Base-by-base conservation (phyloP, 2,888 invertebrate genomes). In the Tubulanus polymorphus region DNA sequence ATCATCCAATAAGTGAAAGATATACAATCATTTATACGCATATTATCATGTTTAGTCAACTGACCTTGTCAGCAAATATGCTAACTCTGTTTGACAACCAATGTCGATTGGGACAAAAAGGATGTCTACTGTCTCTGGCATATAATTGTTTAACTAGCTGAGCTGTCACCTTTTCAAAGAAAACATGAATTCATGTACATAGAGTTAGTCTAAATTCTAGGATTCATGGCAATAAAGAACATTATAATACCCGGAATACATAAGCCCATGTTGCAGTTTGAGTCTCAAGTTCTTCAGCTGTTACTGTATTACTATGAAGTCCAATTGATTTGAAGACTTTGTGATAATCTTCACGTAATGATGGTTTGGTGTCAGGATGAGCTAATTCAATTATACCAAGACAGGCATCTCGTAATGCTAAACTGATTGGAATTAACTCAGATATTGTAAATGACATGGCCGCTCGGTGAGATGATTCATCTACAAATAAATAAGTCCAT, bases 351-450 rank as follows among this genome's bases (percentile, higher is more conserved):
- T 86, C 71, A 47, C 71, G 69, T 26, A 75, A 58, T 3, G 70
- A 59, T 18, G 70, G 86, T 62, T 88, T 81, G 0, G 86, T 85
- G 69, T 90, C 91, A 0, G 91, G 91, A 73, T 89, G 91, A 0
- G 91, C 91, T 49, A 93, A 81, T 72, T 92, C 90, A 8, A 93
- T 88, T 10, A 93, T 82, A 0, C 92, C 92, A 20, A 93, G 81
- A 67, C 90, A 90, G 3, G 90, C 87, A 60, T 90, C 89, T 53
- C 91, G 86, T 32, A 93, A 76, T 1, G 86, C 85, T 52, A 86
- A 84, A 52, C 88, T 88, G 65, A 93, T 81, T 2, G 85, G 84
- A 5, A 88, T 85, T 53, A 92, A 80, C 71, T 90, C 90, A 0
- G 82, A 79, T 59, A 89, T 84, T n/a, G 84, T 84, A 73, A 92